Percentiles rank a stretch among this genome's conserved stretches.
Conservation (phyloP, 2,113 vertebrate species). For the Mellivora capensis region DNA sequence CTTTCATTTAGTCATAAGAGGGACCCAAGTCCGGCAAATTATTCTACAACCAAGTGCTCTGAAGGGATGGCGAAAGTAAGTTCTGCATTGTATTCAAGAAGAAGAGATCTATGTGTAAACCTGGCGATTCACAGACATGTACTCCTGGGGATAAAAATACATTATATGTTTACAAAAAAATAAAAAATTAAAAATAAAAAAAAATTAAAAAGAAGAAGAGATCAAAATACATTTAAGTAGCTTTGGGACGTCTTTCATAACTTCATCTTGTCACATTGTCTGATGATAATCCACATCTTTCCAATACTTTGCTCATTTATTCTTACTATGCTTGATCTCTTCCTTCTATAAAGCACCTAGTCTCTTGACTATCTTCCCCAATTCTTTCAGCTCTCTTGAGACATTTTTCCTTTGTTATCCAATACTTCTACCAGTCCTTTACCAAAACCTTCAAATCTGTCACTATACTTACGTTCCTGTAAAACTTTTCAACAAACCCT, state of each 20-base stretch:
- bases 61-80: background rate
- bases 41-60: background rate
- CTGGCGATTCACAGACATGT: too few species aligned
- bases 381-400: background rate
- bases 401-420: background rate
- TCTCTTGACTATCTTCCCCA: background rate
- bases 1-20: background rate
- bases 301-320: background rate
- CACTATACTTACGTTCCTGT: background rate
- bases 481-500: background rate
- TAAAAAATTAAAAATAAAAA: too few species aligned
- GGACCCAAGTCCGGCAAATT: background rate
- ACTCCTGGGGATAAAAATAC: too few species aligned
- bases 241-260: background rate
- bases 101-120: too few species aligned
- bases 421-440: background rate
- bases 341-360: background rate
- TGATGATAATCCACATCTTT: background rate
- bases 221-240: background rate
- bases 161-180: too few species aligned
- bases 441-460: background rate
- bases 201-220: background rate
- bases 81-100: background rate
- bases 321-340: background rate
- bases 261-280: background rate